Base-by-base conservation (phyloP, 2,797 vertebrate genomes). In the Pyrocephalus nanus region DNA sequence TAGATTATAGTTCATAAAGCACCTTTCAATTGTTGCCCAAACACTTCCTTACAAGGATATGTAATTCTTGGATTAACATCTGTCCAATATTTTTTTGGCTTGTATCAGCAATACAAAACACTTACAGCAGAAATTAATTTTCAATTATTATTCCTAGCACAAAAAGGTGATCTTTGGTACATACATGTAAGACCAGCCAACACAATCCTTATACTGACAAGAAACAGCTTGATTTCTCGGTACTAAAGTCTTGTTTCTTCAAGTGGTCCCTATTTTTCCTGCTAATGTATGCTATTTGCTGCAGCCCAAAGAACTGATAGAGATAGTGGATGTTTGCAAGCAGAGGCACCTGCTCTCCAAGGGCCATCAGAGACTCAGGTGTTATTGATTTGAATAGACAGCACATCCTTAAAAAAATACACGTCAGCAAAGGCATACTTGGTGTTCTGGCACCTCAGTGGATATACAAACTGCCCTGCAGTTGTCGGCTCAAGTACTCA, bases 381-480 rank as follows among this genome's bases (percentile, higher is more conserved):
- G 21, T 43, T 62, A 60, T 7, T 27, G 45, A 25, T 60, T 62
- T 55, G 4, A 26, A 30, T 11, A 23, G n/a, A 36, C 7, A 36
- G 14, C 8, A 54, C 9, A 58, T 55, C 47, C n/a, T 69, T 43
- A 40, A 72, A 64, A 34, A 81, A 50, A n/a, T 43, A 25, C 6
- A 12, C 3, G 19, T 14, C 26, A 80, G 19, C 43, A 54, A 36
- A 23, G 15, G 67, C 83, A 54, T 54, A 3, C 12, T 45, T 30
- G 23, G 21, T 40, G 3, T 51, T 36, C 43, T 48, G 34, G 15
- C 38, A n/a, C 21, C 17, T 50, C 0, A 0, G 13, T 42, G 21
- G 48, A 48, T 38, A 34, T 60, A 55, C 51, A 80, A 75, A 38
- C 2, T n/a, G 29, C 25, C 23, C 45, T 43, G 70, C 29, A 34